Evolutionary conservation across 2,797 vertebrate genomes (phyloP).

Genomic region (Channallabes apus): DNA sequence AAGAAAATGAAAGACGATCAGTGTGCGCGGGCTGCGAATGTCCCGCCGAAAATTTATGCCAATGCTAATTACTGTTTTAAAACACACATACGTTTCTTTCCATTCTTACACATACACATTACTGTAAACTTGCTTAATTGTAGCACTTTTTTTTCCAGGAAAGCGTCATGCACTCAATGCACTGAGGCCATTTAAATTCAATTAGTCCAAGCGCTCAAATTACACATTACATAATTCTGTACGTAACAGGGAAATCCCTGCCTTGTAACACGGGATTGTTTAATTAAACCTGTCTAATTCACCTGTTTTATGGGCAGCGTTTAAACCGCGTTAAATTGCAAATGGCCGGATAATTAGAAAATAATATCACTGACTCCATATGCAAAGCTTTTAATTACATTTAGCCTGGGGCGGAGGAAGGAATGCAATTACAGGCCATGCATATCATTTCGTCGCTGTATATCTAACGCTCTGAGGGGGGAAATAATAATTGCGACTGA

Average conservation of each 20-base stretch:
- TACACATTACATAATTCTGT: constrained; percentile 63
- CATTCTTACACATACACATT: not conserved
- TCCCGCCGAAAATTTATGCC: not conserved
- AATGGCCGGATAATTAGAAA: constrained; percentile 71
- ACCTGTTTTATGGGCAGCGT: constrained; percentile 71
- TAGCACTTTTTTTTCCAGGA: constrained; percentile 45
- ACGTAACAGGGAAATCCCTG: constrained; percentile 64
- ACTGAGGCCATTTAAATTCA: constrained; percentile 58
- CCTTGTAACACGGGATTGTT: constrained; percentile 64
- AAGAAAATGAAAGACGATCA: not conserved
- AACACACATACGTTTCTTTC: not conserved
- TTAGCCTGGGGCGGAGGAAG: constrained; percentile 71
- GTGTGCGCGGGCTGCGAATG: not conserved
- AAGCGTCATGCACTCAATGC: constrained; percentile 25
- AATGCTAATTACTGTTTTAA: not conserved
- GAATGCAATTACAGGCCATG: constrained; percentile 72
- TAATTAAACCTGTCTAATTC: constrained; percentile 77
- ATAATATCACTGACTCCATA: constrained; percentile 74
- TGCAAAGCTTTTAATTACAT: constrained; percentile 78
- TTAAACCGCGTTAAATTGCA: constrained; percentile 67
- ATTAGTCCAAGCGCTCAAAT: constrained; percentile 57
- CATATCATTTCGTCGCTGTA: constrained; percentile 63
- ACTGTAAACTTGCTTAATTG: constrained; percentile 29
- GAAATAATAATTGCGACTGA: constrained; percentile 45
- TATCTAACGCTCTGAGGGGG: constrained; percentile 52